Conservation (phyloP, 2,113 vertebrate species). For the Paratilapia polleni region DNA sequence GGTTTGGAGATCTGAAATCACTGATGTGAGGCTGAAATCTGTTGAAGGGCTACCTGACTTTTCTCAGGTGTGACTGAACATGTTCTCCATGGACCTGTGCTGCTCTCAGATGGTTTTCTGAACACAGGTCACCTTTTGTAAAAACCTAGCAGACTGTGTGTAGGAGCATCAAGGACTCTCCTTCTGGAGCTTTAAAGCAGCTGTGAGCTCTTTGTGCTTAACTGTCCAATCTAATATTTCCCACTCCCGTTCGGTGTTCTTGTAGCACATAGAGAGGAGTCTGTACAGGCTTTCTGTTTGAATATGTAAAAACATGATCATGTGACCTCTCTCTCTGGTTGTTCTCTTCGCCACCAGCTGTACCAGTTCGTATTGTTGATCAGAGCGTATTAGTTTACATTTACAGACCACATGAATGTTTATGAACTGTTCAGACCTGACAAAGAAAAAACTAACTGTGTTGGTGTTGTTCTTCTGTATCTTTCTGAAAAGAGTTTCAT, state of each 20-base stretch:
- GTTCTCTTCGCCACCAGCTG: slow-evolving; percentile 3
- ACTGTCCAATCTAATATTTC: slow-evolving; percentile 49
- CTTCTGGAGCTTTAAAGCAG: slow-evolving; percentile 24
- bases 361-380: slow-evolving; percentile 28
- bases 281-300: slow-evolving; percentile 45
- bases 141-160: slow-evolving; percentile 47
- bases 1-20: neutral
- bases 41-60: neutral
- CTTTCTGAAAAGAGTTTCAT: slow-evolving; percentile 47
- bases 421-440: slow-evolving; percentile 54
- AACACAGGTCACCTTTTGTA: slow-evolving; percentile 40
- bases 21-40: no score
- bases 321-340: slow-evolving; percentile 4
- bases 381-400: slow-evolving; percentile 71
- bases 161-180: slow-evolving; percentile 29
- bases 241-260: slow-evolving; percentile 52
- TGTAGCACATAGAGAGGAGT: slow-evolving; percentile 30
- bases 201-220: slow-evolving; percentile 52
- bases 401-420: slow-evolving; percentile 80
- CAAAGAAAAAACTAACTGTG: slow-evolving; percentile 32
- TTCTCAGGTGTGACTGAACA: neutral
- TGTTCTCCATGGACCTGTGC: neutral
- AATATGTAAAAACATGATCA: neutral
- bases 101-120: slow-evolving; percentile 31
- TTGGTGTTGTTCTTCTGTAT: slow-evolving; percentile 58